A percentile compares a stretch with the other conserved stretches of the same genome.
These are phyloP conservation scores for Gopherus evgoodei DNA, from an alignment of 2,113 vertebrate genomes.

Conservation along the genomic window DNA sequence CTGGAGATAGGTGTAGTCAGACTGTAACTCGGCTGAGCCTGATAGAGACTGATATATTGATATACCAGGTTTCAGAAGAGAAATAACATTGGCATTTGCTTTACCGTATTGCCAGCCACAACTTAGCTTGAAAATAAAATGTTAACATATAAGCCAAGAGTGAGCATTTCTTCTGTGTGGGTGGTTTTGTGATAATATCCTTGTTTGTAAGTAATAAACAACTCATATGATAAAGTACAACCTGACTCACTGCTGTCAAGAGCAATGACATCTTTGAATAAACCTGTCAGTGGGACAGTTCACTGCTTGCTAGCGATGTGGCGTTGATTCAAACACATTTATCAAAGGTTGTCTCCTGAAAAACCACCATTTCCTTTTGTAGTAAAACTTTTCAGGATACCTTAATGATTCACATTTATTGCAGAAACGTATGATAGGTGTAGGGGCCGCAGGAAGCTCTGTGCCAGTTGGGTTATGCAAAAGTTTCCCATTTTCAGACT, in stretches of 20 bases:
- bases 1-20: background rate
- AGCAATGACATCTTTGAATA: conserved; percentile 24
- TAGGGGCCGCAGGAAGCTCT: background rate
- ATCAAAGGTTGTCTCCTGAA: background rate
- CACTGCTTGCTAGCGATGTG: background rate
- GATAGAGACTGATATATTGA: background rate
- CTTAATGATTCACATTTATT: background rate
- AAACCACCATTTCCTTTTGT: conserved; percentile 1
- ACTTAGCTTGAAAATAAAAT: background rate
- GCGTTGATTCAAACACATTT: conserved; percentile 13
- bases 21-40: background rate
- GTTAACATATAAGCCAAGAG: background rate
- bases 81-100: background rate
- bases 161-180: background rate
- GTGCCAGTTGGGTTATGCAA: background rate
- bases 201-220: background rate
- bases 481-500: background rate
- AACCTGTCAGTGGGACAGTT: background rate
- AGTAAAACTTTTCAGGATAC: conserved; percentile 12
- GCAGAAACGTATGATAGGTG: background rate
- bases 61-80: background rate
- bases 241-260: conserved; percentile 1
- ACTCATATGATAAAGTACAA: background rate
- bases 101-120: background rate
- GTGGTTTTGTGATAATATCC: background rate